Evolutionary conservation across 2,797 vertebrate genomes (phyloP).

Genomic region (Silurus lanzhouensis): DNA sequence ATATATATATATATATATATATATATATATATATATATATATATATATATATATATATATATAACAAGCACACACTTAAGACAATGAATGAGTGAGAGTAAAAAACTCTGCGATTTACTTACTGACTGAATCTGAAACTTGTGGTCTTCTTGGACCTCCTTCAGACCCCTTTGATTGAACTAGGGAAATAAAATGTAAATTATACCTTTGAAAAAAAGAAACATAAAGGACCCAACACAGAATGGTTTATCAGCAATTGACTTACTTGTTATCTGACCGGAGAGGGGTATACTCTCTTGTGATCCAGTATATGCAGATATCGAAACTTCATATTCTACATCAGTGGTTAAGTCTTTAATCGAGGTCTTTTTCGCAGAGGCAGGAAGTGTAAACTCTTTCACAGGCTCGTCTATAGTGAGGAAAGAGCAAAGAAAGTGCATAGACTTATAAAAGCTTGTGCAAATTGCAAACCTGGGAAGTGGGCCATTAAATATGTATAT

Average conservation of each 20-base stretch:
- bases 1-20: no score
- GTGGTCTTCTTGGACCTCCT: conserved; percentile 62
- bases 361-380: conserved; percentile 82
- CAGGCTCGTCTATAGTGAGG: conserved; percentile 78
- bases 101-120: conserved; percentile 53
- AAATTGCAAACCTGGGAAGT: not conserved
- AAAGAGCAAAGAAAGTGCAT: not conserved
- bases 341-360: conserved; percentile 83
- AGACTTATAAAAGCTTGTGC: not conserved
- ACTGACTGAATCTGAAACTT: conserved; percentile 67
- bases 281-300: conserved; percentile 87
- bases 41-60: not conserved
- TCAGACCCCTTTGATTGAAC: conserved; percentile 70
- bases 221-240: not conserved
- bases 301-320: conserved; percentile 81
- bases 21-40: no score
- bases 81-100: not conserved
- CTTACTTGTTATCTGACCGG: conserved; percentile 94
- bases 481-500: not conserved
- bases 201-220: not conserved
- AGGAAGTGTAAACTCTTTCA: conserved; percentile 85
- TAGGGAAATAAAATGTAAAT: conserved; percentile 50
- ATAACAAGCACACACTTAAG: not conserved
- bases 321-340: conserved; percentile 85
- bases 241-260: conserved; percentile 25